A percentile compares a stretch with the other conserved stretches of the same genome.
Conservation (phyloP, 1,140 invertebrate genomes). For the Zaprionus nigranus region DNA sequence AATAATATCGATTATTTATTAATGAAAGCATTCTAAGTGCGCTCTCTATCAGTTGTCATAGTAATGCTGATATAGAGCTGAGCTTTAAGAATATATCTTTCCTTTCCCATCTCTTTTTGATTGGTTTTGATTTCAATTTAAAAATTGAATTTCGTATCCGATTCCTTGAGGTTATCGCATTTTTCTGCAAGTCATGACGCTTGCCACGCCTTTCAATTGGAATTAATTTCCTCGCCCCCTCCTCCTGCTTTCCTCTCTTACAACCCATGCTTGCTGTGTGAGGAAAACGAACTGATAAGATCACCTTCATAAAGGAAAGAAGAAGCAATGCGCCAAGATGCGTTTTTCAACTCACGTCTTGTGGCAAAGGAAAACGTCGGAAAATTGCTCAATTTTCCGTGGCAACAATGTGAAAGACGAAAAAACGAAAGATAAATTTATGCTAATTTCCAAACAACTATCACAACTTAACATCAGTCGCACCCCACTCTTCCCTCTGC, state of each 20-base stretch:
- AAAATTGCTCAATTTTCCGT: constrained; percentile 82
- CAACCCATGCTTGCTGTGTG: too few relatives aligned
- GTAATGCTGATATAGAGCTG: too few relatives aligned
- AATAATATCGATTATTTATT: too few relatives aligned
- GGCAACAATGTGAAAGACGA: constrained; percentile 49
- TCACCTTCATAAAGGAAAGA: neutral
- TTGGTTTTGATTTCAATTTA: neutral
- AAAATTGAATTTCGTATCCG: neutral
- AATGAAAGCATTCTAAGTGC: too few relatives aligned
- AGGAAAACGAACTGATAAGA: neutral
- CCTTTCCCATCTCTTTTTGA: neutral
- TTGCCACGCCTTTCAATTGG: neutral
- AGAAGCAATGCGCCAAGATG: neutral
- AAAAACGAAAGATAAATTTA: constrained; percentile 72
- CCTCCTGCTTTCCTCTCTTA: too few relatives aligned
- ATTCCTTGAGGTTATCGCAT: neutral
- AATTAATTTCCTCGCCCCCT: neutral
- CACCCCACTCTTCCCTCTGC: neutral
- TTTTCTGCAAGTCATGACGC: neutral
- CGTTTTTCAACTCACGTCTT: constrained; percentile 30
- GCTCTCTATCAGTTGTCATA: too few relatives aligned
- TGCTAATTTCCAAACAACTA: constrained; percentile 75
- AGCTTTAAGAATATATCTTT: too few relatives aligned
- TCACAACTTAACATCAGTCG: constrained; percentile 65
- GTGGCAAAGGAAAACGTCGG: constrained; percentile 60